Evolutionary conservation across 2,888 invertebrate species (phyloP), one percentile per base, ranked within the genome.

Genomic region (Euzetes globulus): DNA sequence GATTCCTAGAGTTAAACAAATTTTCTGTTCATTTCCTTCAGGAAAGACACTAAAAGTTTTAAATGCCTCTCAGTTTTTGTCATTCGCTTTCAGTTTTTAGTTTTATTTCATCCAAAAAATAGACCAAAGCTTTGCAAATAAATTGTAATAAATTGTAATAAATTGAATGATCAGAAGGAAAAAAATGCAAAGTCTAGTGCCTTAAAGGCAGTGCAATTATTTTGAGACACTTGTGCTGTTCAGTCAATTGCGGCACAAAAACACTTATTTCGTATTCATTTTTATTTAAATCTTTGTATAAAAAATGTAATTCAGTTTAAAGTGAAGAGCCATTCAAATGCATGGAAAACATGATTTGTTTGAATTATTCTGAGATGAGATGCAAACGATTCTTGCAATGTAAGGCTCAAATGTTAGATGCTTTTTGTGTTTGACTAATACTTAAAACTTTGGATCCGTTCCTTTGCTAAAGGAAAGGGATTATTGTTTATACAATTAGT

Each of bases 401-500:
- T 41, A 41, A 41, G 17, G 50, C 1, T 4, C 2, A 50, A 19
- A 50, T n/a, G n/a, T n/a, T 50, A n/a, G 50, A 50, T 50, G n/a
- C 5, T 50, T n/a, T 50, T 50, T 47, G 3, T 47, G 47, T 17
- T n/a, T 19, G 19, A n/a, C n/a, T 19, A 50, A 50, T 50, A 50
- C 5, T 50, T 50, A 6, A 50, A 50, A 50, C n/a, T 5, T 11
- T 7, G 25, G 22, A 19, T 19, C 55, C 7, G 25, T 55, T 22
- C n/a, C 13, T 19, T n/a, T n/a, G n/a, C 55, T 25, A 3, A 55
- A 4, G 19, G 7, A 52, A 6, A 22, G 22, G n/a, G 50, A 19
- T 13, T 25, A 55, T 25, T 55, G 55, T 55, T 55, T 55, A 55
- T 55, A 55, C 55, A 55, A 55, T 55, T 60, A 60, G 60, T 60